Conservation (phyloP, 2,113 vertebrate genomes). For the Struthidea cinerea region DNA sequence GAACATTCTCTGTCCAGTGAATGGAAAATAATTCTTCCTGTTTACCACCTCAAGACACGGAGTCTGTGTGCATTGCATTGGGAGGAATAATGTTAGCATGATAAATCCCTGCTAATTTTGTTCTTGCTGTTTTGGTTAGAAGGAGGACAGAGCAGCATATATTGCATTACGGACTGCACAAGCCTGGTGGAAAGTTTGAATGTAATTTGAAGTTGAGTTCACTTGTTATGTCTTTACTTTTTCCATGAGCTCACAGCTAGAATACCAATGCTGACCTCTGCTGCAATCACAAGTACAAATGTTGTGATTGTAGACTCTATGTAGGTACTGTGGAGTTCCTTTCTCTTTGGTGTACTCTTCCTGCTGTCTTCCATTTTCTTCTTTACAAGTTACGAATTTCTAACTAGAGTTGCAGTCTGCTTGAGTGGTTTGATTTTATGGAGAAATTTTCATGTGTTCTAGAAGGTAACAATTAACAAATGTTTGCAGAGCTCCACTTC, state of each 20-base stretch:
- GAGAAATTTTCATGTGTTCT: not conserved
- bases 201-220: not conserved
- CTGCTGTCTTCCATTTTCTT: not conserved
- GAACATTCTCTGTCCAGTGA: not conserved
- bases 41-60: not conserved
- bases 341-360: not conserved
- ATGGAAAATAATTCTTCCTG: not conserved
- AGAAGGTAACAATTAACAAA: not conserved
- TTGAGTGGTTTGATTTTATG: not conserved
- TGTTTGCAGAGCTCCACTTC: not conserved
- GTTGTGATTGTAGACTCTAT: accelerated
- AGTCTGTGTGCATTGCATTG: not conserved
- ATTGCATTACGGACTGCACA: not conserved
- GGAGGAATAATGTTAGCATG: not conserved
- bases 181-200: not conserved
- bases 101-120: not conserved
- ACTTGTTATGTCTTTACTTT: not conserved
- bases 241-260: not conserved
- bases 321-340: not conserved
- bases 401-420: not conserved
- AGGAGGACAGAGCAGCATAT: not conserved
- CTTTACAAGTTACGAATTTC: not conserved
- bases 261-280: not conserved
- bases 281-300: not conserved
- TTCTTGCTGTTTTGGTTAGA: not conserved